Percentiles rank a stretch among this genome's conserved stretches.
These are phyloP conservation scores for Coilia nasus DNA, from an alignment of 2,797 vertebrate genomes.

Conservation along the genomic window DNA sequence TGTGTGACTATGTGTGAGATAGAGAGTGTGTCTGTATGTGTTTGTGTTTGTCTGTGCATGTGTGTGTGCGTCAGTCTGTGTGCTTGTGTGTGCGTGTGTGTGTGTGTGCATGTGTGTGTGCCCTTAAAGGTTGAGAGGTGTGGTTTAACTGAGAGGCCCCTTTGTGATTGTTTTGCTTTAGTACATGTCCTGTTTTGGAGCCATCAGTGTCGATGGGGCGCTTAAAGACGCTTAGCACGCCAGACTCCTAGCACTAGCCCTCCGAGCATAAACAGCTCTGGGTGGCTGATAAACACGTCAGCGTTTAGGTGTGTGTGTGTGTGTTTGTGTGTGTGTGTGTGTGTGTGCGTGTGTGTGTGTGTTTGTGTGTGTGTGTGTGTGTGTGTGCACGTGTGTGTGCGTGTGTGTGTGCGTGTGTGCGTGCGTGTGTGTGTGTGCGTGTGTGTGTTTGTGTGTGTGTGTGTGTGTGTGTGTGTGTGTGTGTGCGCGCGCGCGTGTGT, in stretches of 20 bases:
- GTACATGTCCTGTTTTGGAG: constrained; percentile 33
- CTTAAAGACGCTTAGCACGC: neutral
- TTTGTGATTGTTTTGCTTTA: constrained; percentile 63
- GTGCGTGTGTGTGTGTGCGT: no score
- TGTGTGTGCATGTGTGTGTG: neutral
- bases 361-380: no score
- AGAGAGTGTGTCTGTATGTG: neutral
- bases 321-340: no score
- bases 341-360: no score
- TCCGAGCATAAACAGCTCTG: neutral
- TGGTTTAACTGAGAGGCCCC: constrained; percentile 49
- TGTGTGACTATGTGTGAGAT: neutral
- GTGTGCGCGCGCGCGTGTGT: no score
- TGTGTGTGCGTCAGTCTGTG: no score
- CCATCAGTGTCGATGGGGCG: neutral
- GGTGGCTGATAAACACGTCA: neutral
- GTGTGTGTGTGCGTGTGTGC: no score
- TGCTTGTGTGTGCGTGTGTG: neutral
- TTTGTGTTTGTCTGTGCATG: no score
- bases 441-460: no score
- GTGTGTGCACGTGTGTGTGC: no score
- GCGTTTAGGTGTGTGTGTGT: neutral
- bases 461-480: no score
- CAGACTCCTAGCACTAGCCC: neutral
- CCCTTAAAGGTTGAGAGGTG: constrained; percentile 47